Conservation (phyloP, 37 sponge, comb jelly and placozoan genomes). For the Chondrosia reniformis region DNA sequence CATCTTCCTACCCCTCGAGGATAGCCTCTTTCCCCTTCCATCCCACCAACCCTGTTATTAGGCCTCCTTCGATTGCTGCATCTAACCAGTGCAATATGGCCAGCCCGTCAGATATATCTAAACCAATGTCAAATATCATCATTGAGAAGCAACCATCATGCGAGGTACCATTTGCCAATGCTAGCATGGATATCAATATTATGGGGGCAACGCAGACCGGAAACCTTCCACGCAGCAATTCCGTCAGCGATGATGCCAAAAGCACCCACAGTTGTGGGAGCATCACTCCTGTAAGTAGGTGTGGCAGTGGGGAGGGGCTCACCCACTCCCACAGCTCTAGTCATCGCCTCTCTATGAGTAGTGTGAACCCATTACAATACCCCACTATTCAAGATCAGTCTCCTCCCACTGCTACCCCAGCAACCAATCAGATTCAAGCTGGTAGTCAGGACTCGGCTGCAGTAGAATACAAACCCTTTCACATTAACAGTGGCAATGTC, state of each 20-base stretch:
- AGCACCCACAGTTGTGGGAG: slow-evolving; percentile 16
- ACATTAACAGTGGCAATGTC: neutral
- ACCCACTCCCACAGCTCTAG: neutral
- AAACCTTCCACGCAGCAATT: neutral
- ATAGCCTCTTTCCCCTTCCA: neutral
- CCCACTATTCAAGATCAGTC: neutral
- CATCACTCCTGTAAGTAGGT: slow-evolving; percentile 3
- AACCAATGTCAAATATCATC: too few relatives aligned
- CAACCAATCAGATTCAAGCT: neutral
- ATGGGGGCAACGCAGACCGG: neutral
- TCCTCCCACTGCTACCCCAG: neutral
- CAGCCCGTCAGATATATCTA: too few relatives aligned
- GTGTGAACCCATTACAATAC: neutral
- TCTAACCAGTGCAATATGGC: too few relatives aligned
- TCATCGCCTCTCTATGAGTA: neutral
- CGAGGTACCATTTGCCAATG: too few relatives aligned
- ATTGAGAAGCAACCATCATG: too few relatives aligned
- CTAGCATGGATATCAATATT: neutral
- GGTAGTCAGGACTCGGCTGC: neutral
- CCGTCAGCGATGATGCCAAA: slow-evolving; percentile 13
- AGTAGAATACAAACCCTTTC: slow-evolving; percentile 5
- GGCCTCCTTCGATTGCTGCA: too few relatives aligned
- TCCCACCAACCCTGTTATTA: slow-evolving; percentile 11
- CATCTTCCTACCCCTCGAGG: neutral
- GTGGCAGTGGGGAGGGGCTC: slow-evolving; percentile 14